These are phyloP conservation scores for Oscheius sp. DNA, from an alignment of 2,888 invertebrate genomes.

Conservation along the genomic window DNA sequence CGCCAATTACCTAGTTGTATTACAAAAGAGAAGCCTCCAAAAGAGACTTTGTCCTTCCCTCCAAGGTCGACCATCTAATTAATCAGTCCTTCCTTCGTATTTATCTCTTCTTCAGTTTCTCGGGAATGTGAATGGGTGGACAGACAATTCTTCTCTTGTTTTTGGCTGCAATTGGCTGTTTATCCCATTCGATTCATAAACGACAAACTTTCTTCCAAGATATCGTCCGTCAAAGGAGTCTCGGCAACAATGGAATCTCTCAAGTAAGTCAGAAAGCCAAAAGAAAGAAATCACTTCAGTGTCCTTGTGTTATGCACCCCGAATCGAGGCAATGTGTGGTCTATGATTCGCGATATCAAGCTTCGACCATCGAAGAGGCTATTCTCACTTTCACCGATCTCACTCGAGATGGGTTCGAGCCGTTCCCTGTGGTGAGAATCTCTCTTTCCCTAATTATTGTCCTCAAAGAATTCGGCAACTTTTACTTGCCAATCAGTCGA, in stretches of 20 bases:
- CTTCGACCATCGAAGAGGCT: conserved; percentile 62
- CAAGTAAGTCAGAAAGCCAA: conserved; percentile 54
- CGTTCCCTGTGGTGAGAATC: neutral
- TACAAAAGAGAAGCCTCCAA: too few species aligned
- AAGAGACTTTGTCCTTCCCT: too few species aligned
- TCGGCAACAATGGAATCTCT: conserved; percentile 53
- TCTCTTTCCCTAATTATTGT: too few species aligned
- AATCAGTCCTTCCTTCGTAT: neutral
- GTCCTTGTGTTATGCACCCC: conserved; percentile 65
- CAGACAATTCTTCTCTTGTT: neutral
- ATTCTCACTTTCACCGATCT: conserved; percentile 66
- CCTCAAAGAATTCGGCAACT: conserved; percentile 58
- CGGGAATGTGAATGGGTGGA: conserved; percentile 21
- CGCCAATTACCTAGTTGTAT: too few species aligned
- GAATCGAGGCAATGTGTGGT: conserved; percentile 61
- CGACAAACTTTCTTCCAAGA: conserved; percentile 31
- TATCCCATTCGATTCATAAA: conserved; percentile 7
- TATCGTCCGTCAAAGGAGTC: conserved; percentile 53
- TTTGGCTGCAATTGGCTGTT: neutral
- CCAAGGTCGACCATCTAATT: too few species aligned
- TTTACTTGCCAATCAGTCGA: conserved; percentile 54
- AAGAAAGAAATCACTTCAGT: too few species aligned
- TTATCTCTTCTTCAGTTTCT: neutral
- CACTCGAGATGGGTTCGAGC: conserved; percentile 31
- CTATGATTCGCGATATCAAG: conserved; percentile 64